A percentile compares a stretch with the other conserved stretches of the same genome.
phyloP scores from a whole-genome alignment of 2,797 vertebrate genomes.

The Peromyscus attwateri region DNA sequence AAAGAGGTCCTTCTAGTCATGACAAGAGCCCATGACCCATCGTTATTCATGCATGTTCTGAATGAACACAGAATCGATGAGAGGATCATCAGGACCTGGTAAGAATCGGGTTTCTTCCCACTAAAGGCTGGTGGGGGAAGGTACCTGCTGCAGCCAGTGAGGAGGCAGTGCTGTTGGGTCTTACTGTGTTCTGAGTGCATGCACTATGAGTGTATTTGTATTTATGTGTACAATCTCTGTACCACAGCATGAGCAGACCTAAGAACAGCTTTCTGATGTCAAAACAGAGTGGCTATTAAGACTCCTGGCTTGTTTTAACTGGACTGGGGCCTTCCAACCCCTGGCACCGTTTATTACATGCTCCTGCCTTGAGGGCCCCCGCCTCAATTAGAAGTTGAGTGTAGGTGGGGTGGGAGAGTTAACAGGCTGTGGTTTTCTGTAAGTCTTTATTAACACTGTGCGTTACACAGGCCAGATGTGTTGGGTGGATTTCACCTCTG shows the following conservation, averaged over 20 bases:
- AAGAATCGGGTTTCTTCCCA: not conserved
- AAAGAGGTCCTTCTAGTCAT: constrained; percentile 10
- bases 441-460: constrained; percentile 63
- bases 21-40: not conserved
- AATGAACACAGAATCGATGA: not conserved
- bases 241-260: constrained; percentile 40
- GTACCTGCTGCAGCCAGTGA: not conserved
- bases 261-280: constrained; percentile 60
- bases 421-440: constrained; percentile 61
- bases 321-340: constrained; percentile 45
- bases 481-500: constrained; percentile 42
- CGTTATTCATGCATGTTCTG: not conserved
- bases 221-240: not conserved
- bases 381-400: constrained; percentile 47
- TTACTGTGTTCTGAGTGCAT: constrained; percentile 19
- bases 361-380: constrained; percentile 38
- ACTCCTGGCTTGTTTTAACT: constrained; percentile 72
- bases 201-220: not conserved
- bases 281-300: constrained; percentile 35
- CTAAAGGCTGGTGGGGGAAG: not conserved
- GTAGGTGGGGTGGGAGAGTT: constrained; percentile 37
- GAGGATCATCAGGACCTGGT: not conserved
- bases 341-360: constrained; percentile 23
- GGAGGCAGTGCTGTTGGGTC: not conserved
- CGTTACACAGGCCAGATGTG: constrained; percentile 7